These are phyloP conservation scores for Neodontobutis hainanensis DNA, from an alignment of 2,113 vertebrate species.

Conservation along the genomic window DNA sequence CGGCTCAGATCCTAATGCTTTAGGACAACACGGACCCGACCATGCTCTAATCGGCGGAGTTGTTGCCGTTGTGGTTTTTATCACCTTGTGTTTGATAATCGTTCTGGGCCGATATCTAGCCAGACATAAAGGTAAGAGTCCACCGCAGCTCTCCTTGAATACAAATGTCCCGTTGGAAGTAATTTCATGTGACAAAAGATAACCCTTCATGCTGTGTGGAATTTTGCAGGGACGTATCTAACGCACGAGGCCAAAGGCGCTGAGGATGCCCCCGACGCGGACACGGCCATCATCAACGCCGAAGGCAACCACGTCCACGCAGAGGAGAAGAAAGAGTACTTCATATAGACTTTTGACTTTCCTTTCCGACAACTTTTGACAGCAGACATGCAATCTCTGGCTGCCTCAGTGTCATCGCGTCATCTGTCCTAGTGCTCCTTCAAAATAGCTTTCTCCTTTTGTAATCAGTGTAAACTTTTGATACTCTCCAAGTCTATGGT, in stretches of 20 bases:
- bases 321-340: conserved; percentile 99
- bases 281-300: conserved; percentile 99
- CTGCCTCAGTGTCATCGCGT: conserved; percentile 59
- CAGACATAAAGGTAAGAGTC: conserved; percentile 96
- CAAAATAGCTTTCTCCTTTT: conserved; percentile 49
- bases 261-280: conserved; percentile 96
- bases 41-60: conserved; percentile 97
- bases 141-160: conserved; percentile 23
- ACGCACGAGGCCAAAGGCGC: conserved; percentile 99
- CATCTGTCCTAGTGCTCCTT: conserved; percentile 49
- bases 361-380: conserved; percentile 40
- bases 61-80: conserved; percentile 98
- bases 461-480: conserved; percentile 39
- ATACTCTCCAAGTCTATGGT: conserved; percentile 28
- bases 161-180: conserved; percentile 12
- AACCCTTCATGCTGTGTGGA: conserved; percentile 38
- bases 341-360: conserved; percentile 86
- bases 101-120: conserved; percentile 96
- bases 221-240: conserved; percentile 91
- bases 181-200: background rate
- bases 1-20: conserved; percentile 90
- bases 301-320: conserved; percentile 98
- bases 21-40: conserved; percentile 90
- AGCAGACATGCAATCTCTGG: conserved; percentile 69
- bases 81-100: conserved; percentile 97